Conservation (phyloP, 2,113 vertebrate species). For the Psammodynastes pulverulentus region DNA sequence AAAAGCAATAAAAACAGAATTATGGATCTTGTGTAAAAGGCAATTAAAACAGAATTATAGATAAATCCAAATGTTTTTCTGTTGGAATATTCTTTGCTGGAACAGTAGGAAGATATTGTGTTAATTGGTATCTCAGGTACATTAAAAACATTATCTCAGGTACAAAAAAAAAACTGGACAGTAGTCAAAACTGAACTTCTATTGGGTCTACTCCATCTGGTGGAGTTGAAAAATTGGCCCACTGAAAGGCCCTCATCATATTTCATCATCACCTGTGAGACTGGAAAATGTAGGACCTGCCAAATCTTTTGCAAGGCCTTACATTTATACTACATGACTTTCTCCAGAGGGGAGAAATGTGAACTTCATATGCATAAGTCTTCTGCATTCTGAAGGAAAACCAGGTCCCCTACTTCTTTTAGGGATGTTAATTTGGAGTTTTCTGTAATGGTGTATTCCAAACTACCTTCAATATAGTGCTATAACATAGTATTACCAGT, state of each 20-base stretch:
- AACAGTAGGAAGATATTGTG: not conserved
- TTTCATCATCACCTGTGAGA: not conserved
- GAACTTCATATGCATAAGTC: too few species aligned
- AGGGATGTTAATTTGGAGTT: not conserved
- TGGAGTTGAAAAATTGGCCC: not conserved
- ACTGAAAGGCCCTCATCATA: not conserved
- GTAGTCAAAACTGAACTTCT: not conserved
- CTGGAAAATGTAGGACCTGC: not conserved
- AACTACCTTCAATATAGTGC: not conserved
- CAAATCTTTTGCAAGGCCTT: not conserved
- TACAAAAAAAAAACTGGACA: not conserved
- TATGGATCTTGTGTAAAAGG: too few species aligned
- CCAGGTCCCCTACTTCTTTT: not conserved
- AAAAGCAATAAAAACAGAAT: too few species aligned
- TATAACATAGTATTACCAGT: not conserved
- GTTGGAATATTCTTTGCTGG: not conserved
- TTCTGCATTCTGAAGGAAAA: not conserved
- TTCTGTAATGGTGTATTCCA: not conserved
- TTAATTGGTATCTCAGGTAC: not conserved
- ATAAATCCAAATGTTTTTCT: not conserved
- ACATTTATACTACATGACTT: not conserved
- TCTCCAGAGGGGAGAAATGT: too few species aligned
- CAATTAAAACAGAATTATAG: too few species aligned
- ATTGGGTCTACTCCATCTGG: not conserved
- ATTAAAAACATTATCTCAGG: too few species aligned